Conservation (phyloP, 2,113 vertebrate genomes). For the Heterochromis multidens region DNA sequence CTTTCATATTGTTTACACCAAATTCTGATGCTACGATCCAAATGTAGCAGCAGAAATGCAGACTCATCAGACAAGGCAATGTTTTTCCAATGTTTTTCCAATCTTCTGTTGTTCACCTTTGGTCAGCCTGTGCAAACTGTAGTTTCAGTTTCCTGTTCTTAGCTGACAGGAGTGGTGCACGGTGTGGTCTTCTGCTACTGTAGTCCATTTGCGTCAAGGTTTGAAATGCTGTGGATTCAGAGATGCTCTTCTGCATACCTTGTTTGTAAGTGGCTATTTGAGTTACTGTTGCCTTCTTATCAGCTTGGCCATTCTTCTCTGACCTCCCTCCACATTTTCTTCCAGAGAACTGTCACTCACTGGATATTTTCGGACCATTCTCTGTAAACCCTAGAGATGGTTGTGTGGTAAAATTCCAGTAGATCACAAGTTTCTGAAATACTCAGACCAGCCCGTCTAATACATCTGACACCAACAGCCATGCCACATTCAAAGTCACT, state of each 20-base stretch:
- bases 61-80: background rate
- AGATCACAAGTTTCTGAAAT: background rate
- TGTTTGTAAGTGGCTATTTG: no score
- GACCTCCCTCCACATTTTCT: background rate
- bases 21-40: background rate
- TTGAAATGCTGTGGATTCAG: no score
- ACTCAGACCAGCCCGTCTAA: background rate
- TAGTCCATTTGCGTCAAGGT: background rate
- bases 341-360: background rate
- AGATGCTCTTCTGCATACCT: no score
- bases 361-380: background rate
- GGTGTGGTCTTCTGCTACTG: background rate
- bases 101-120: background rate
- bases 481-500: no score
- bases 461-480: background rate
- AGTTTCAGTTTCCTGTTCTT: background rate
- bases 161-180: background rate
- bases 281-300: no score
- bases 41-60: background rate
- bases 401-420: background rate
- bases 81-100: background rate
- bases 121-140: background rate
- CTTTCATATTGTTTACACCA: background rate
- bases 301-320: background rate
- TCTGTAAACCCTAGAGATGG: background rate